Conservation (phyloP, 2,888 invertebrate species). For the Sinelater perroti region DNA sequence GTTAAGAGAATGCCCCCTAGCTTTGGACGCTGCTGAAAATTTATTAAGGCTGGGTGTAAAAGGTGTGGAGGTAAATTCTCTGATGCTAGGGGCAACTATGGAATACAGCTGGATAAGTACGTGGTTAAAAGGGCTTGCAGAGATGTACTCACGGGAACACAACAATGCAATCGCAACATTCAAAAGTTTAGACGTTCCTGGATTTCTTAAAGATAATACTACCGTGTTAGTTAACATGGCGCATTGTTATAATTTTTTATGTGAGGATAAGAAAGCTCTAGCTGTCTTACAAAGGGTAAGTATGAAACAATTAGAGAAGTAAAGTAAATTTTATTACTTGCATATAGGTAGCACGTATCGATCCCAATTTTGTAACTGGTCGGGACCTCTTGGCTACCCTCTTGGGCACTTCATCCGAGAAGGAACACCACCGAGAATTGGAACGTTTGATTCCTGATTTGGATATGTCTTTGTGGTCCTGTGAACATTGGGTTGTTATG, state of each 20-base stretch:
- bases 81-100: slow-evolving; percentile 69
- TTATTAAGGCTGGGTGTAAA: slow-evolving; percentile 72
- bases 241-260: slow-evolving; percentile 76
- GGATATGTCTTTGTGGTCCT: slow-evolving; percentile 54
- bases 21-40: slow-evolving; percentile 78
- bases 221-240: slow-evolving; percentile 74
- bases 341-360: slow-evolving; percentile 51
- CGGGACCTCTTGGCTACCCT: slow-evolving; percentile 50
- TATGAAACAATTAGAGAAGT: too few relatives aligned
- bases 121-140: slow-evolving; percentile 72
- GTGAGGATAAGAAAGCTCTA: slow-evolving; percentile 74
- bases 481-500: slow-evolving; percentile 79
- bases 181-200: slow-evolving; percentile 71
- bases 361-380: slow-evolving; percentile 51
- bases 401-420: slow-evolving; percentile 45
- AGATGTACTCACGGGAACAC: slow-evolving; percentile 74
- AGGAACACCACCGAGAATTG: slow-evolving; percentile 52
- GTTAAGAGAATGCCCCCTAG: slow-evolving; percentile 73
- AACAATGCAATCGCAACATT: slow-evolving; percentile 72
- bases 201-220: slow-evolving; percentile 72
- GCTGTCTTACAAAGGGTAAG: slow-evolving; percentile 62
- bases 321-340: neutral
- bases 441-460: slow-evolving; percentile 53
- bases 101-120: slow-evolving; percentile 66
- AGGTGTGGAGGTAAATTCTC: slow-evolving; percentile 77